phyloP scores from a whole-genome alignment of 2,888 invertebrate species.

The Sphaerophoria rueppellii region DNA sequence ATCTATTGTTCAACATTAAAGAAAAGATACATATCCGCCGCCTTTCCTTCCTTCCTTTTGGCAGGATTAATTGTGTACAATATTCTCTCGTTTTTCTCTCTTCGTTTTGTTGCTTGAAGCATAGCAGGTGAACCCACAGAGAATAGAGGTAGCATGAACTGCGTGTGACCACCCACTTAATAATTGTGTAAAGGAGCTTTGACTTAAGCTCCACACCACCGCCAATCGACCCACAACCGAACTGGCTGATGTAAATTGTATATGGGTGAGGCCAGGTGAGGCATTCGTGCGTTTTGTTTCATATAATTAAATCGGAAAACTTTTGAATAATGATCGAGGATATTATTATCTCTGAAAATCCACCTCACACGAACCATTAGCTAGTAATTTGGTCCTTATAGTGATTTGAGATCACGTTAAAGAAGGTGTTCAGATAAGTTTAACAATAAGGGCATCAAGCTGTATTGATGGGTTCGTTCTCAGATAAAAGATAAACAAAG shows the following conservation, averaged over 20 bases:
- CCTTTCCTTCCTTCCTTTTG: no score
- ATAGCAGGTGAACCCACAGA: neutral
- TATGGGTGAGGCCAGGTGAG: slow-evolving; percentile 33
- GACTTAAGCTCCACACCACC: slow-evolving; percentile 15
- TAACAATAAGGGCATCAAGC: no score
- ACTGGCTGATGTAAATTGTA: no score
- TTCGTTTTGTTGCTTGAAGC: no score
- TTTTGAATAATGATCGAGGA: slow-evolving; percentile 58
- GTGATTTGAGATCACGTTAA: no score
- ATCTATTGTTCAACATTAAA: slow-evolving; percentile 3
- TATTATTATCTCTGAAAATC: slow-evolving; percentile 50
- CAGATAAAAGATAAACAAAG: no score
- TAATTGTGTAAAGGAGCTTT: slow-evolving; percentile 38
- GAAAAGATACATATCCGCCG: slow-evolving; percentile 2
- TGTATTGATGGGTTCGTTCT: no score
- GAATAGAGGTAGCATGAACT: slow-evolving; percentile 26
- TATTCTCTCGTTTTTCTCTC: neutral
- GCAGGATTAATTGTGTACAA: no score
- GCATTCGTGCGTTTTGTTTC: slow-evolving; percentile 34
- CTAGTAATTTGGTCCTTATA: slow-evolving; percentile 21
- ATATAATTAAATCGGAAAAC: slow-evolving; percentile 63
- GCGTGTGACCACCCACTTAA: slow-evolving; percentile 58
- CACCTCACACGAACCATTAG: slow-evolving; percentile 40
- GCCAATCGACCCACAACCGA: no score
- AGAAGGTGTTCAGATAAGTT: no score